These are phyloP conservation scores for Eupristina koningsbergeri DNA, from an alignment of 1,140 invertebrate species.

Conservation along the genomic window DNA sequence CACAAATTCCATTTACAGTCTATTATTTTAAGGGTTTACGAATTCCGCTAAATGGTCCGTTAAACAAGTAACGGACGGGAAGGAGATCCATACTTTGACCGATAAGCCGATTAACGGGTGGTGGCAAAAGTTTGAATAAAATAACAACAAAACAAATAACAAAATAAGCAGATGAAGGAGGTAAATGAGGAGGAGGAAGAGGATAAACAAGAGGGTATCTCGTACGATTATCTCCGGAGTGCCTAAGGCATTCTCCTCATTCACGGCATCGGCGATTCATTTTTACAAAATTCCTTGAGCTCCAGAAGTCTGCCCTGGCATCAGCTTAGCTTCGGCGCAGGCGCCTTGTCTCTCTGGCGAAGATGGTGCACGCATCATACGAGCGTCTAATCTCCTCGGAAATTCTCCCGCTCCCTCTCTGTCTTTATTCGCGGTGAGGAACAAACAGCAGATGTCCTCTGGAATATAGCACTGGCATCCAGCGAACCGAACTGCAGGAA, in stretches of 20 bases:
- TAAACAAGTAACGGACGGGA: background rate
- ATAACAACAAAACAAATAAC: too few relatives aligned
- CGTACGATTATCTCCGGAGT: too few relatives aligned
- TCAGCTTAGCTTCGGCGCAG: background rate
- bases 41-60: background rate
- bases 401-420: background rate
- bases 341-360: too few relatives aligned
- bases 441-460: background rate
- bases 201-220: too few relatives aligned
- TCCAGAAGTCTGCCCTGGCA: background rate
- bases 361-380: background rate
- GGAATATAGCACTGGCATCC: background rate
- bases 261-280: background rate
- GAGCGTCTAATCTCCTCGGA: background rate
- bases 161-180: too few relatives aligned
- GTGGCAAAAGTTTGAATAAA: too few relatives aligned
- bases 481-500: too few relatives aligned
- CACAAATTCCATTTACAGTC: background rate
- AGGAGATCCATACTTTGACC: background rate
- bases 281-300: background rate
- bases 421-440: background rate
- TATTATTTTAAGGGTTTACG: background rate
- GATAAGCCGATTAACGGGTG: background rate
- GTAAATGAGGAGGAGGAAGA: too few relatives aligned
- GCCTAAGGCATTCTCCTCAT: too few relatives aligned